phyloP scores from a whole-genome alignment of 2,888 invertebrate genomes.

The Cheilosia scutellata region DNA sequence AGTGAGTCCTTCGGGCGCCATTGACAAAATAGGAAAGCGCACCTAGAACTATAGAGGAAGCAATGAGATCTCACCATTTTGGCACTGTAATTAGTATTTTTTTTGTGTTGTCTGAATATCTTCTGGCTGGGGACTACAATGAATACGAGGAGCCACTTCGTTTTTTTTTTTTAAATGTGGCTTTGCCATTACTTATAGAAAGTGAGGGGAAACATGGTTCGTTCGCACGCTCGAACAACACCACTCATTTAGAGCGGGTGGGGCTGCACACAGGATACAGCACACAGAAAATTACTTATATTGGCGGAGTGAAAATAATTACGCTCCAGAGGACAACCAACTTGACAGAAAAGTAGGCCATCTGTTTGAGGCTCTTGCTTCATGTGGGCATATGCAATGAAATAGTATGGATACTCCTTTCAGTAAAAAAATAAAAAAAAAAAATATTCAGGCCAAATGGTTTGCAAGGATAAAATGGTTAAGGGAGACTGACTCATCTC shows the following conservation, averaged over 20 bases:
- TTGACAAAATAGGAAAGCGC: slow-evolving; percentile 44
- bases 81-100: slow-evolving; percentile 73
- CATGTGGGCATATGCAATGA: slow-evolving; percentile 11
- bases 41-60: slow-evolving; percentile 22
- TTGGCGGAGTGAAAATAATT: slow-evolving; percentile 70
- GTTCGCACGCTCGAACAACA: slow-evolving; percentile 61
- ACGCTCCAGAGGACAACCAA: slow-evolving; percentile 71
- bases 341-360: slow-evolving; percentile 73
- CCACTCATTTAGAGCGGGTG: slow-evolving; percentile 39
- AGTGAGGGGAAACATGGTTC: slow-evolving; percentile 56
- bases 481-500: slow-evolving; percentile 63
- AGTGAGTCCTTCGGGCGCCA: slow-evolving; percentile 61
- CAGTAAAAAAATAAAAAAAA: slow-evolving; percentile 14
- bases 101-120: slow-evolving; percentile 45
- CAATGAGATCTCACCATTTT: slow-evolving; percentile 67
- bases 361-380: slow-evolving; percentile 45
- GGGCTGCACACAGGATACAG: slow-evolving; percentile 19
- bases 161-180: slow-evolving; percentile 22
- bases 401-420: slow-evolving; percentile 52
- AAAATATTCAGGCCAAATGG: slow-evolving; percentile 67
- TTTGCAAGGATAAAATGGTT: slow-evolving; percentile 71
- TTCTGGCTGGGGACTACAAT: slow-evolving; percentile 34
- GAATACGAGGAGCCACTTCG: slow-evolving; percentile 53
- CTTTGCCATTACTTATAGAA: slow-evolving; percentile 32
- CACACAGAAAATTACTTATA: slow-evolving; percentile 60